Conservation (phyloP, 2,113 vertebrate genomes). For the Panthera uncia region DNA sequence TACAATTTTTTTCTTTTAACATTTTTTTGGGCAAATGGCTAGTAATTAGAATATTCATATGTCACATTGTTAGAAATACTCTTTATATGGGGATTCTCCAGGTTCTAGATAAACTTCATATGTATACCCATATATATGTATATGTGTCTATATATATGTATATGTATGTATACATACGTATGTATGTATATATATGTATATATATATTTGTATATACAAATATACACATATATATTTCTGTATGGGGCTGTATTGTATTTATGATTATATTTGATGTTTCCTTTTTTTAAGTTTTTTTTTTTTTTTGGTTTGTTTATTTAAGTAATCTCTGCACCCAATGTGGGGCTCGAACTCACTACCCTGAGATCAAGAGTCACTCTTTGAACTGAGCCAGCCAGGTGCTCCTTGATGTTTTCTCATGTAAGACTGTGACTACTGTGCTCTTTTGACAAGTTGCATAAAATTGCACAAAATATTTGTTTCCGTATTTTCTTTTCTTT, state of each 20-base stretch:
- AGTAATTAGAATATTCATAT: neutral
- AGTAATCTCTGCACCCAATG: too few relatives aligned
- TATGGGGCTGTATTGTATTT: neutral
- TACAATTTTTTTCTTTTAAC: neutral
- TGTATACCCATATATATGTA: neutral
- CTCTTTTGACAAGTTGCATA: neutral
- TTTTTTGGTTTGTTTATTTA: too few relatives aligned
- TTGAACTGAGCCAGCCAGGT: too few relatives aligned
- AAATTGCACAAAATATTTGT: neutral
- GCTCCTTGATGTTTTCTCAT: neutral
- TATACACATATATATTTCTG: neutral
- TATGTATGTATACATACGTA: too few relatives aligned
- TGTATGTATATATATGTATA: neutral
- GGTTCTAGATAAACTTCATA: neutral
- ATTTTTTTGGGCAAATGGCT: neutral
- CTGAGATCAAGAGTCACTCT: too few relatives aligned
- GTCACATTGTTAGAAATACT: neutral
- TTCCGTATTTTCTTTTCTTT: neutral
- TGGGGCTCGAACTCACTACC: too few relatives aligned
- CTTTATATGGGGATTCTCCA: neutral
- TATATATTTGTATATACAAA: neutral
- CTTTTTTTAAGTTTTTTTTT: neutral
- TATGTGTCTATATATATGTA: neutral
- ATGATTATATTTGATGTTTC: neutral
- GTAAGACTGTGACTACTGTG: neutral